Percentiles rank a stretch among this genome's conserved stretches.
These are phyloP conservation scores for Macquaria ambigua DNA, from an alignment of 2,113 vertebrate genomes.

Conservation along the genomic window DNA sequence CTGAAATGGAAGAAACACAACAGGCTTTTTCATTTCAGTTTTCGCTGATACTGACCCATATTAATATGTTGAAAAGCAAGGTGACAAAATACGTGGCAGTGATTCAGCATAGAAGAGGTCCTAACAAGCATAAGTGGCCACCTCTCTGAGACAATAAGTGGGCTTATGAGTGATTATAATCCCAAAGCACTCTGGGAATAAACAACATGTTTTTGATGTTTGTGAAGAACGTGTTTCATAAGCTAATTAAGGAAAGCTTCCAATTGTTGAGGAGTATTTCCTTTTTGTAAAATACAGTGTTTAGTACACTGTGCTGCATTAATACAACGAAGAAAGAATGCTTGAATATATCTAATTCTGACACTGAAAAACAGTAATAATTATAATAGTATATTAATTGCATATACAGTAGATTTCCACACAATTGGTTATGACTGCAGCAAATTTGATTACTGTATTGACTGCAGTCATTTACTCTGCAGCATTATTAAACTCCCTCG, in stretches of 20 bases:
- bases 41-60: conserved; percentile 10
- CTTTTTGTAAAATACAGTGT: conserved; percentile 27
- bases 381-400: background rate
- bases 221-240: conserved; percentile 50
- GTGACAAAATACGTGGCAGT: conserved; percentile 29
- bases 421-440: conserved; percentile 47
- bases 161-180: conserved; percentile 39
- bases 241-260: conserved; percentile 47
- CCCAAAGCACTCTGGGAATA: conserved; percentile 36
- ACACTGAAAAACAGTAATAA: background rate
- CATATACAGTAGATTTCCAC: conserved; percentile 18
- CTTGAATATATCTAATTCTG: background rate
- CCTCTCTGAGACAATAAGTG: conserved; percentile 43
- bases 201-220: conserved; percentile 61
- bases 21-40: conserved; percentile 14
- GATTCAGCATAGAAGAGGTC: conserved; percentile 36
- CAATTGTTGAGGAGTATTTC: conserved; percentile 23
- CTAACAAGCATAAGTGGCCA: conserved; percentile 34
- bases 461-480: conserved; percentile 71
- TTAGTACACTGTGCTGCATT: background rate
- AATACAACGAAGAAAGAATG: background rate
- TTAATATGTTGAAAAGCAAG: conserved; percentile 31
- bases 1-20: background rate
- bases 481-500: conserved; percentile 59
- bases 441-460: conserved; percentile 49